These are phyloP conservation scores for Zaprionus capensis DNA, from an alignment of 1,140 invertebrate genomes.

Conservation along the genomic window DNA sequence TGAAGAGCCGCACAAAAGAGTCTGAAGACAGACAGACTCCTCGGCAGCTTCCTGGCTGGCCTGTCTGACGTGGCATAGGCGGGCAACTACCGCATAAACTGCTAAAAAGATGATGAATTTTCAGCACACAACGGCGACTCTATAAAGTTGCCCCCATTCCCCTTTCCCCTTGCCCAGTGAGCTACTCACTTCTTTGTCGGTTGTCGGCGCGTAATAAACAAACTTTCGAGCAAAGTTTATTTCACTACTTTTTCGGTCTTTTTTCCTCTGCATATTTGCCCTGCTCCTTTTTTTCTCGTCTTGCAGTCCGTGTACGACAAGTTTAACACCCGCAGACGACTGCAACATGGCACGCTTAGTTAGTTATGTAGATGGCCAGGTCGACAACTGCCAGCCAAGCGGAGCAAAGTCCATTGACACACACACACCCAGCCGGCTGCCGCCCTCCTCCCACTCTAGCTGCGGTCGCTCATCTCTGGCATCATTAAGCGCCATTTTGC, in stretches of 20 bases:
- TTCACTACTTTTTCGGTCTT: constrained; percentile 50
- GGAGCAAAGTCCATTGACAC: constrained; percentile 51
- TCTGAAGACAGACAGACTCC: background rate
- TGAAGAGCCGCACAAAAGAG: constrained; percentile 24
- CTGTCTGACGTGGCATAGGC: constrained; percentile 44
- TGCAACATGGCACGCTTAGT: constrained; percentile 81
- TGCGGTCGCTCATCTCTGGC: constrained; percentile 78
- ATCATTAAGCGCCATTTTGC: constrained; percentile 77
- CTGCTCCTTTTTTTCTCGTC: background rate
- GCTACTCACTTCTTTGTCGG: constrained; percentile 59
- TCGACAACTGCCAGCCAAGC: constrained; percentile 45
- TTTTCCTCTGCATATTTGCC: constrained; percentile 25
- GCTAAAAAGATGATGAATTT: constrained; percentile 82
- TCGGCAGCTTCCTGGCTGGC: constrained; percentile 4
- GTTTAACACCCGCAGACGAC: constrained; percentile 66
- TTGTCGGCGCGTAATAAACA: constrained; percentile 81
- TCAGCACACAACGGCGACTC: constrained; percentile 57
- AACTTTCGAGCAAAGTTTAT: constrained; percentile 80
- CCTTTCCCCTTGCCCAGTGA: constrained; percentile 5
- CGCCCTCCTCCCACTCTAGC: background rate
- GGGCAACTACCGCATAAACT: constrained; percentile 75
- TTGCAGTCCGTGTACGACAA: constrained; percentile 67
- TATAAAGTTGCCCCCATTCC: constrained; percentile 50
- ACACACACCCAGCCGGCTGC: constrained; percentile 5
- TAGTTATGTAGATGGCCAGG: constrained; percentile 80